Percentiles rank a stretch among this genome's conserved stretches.
Conservation (phyloP, 2,113 vertebrate genomes). For the Ornithorhynchus anatinus region DNA sequence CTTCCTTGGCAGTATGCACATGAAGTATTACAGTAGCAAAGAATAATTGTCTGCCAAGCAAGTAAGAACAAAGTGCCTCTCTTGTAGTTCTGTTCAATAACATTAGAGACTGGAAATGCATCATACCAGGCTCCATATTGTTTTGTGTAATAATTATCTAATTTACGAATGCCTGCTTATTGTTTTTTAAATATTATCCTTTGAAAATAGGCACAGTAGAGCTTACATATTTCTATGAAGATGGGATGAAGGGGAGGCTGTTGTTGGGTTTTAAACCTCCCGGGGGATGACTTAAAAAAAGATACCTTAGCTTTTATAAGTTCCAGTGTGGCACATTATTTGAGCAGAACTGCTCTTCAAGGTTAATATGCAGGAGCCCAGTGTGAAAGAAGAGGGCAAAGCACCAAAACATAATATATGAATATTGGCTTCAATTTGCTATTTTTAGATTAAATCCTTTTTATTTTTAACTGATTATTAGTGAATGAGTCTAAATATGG, state of each 20-base stretch:
- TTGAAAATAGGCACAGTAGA: slow-evolving; percentile 12
- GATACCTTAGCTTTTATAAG: neutral
- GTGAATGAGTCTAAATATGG: neutral
- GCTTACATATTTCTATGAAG: slow-evolving; percentile 17
- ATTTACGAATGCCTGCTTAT: slow-evolving; percentile 31
- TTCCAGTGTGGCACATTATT: neutral
- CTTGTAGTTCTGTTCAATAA: slow-evolving; percentile 79
- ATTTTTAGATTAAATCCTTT: neutral
- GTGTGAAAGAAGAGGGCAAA: neutral
- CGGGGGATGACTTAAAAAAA: neutral
- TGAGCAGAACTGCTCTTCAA: neutral
- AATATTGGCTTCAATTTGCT: neutral
- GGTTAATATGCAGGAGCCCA: neutral
- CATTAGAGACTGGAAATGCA: slow-evolving; percentile 78
- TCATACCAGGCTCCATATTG: slow-evolving; percentile 50
- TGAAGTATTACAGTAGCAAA: slow-evolving; percentile 76
- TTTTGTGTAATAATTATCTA: slow-evolving; percentile 68
- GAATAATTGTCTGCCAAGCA: slow-evolving; percentile 80
- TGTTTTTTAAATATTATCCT: slow-evolving; percentile 35
- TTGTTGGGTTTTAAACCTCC: neutral
- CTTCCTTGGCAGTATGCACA: slow-evolving; percentile 75
- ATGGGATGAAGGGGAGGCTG: neutral
- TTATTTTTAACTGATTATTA: neutral
- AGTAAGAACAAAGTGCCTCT: slow-evolving; percentile 77
- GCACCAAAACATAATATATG: neutral